phyloP scores from a whole-genome alignment of 2,888 invertebrate genomes.

The Hesperia comma region DNA sequence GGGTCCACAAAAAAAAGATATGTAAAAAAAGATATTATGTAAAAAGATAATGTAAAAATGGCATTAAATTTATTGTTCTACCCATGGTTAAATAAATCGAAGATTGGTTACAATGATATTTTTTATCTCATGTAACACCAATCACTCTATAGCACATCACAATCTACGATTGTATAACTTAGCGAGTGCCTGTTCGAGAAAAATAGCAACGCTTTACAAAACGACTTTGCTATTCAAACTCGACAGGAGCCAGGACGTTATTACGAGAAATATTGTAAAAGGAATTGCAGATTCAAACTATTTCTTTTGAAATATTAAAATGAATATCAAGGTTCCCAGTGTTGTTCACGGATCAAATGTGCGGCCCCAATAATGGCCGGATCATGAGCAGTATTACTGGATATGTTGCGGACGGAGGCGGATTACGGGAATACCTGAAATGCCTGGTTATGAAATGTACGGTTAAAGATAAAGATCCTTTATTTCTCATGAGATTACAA shows the following conservation, averaged over 20 bases:
- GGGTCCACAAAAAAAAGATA: too few species aligned
- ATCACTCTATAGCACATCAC: too few species aligned
- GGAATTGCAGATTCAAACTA: constrained; percentile 32
- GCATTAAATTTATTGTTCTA: too few species aligned
- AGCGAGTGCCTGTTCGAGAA: constrained; percentile 27
- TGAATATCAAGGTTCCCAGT: constrained; percentile 31
- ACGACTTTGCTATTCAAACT: constrained; percentile 30
- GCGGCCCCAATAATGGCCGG: constrained; percentile 71
- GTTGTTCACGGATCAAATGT: constrained; percentile 54
- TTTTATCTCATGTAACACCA: too few species aligned
- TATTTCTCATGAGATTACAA: too few species aligned
- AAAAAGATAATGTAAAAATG: too few species aligned
- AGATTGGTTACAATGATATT: too few species aligned
- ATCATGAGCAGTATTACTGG: constrained; percentile 63
- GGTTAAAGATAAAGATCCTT: too few species aligned
- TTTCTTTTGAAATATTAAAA: constrained; percentile 34
- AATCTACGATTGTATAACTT: not conserved
- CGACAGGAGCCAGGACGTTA: constrained; percentile 22
- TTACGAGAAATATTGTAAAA: constrained; percentile 32
- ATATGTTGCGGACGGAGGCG: constrained; percentile 52
- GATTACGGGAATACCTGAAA: constrained; percentile 28
- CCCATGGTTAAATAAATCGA: too few species aligned
- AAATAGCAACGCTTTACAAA: constrained; percentile 27
- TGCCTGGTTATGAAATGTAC: constrained; percentile 12
- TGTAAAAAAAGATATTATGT: too few species aligned